A percentile compares a stretch with the other conserved stretches of the same genome.
These are phyloP conservation scores for Rhea americana DNA, from an alignment of 2,113 vertebrate species.

Conservation along the genomic window DNA sequence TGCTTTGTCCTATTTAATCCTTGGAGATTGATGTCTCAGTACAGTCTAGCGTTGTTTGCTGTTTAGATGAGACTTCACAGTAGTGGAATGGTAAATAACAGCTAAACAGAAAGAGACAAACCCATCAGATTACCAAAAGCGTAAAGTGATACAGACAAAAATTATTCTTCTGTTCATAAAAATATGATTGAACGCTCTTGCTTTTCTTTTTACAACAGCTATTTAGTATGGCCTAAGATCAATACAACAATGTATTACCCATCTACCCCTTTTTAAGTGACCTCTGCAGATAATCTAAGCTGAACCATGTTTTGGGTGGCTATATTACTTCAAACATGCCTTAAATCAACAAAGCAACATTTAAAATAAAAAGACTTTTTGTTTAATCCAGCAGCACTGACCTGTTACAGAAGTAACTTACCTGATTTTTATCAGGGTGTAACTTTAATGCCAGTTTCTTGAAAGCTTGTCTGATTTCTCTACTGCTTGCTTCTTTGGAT, in stretches of 20 bases:
- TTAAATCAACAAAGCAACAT: neutral
- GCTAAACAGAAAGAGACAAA: neutral
- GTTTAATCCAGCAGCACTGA: neutral
- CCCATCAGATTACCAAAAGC: neutral
- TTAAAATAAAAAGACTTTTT: neutral
- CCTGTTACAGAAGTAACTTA: slow-evolving; percentile 70
- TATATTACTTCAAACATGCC: neutral
- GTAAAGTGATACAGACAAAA: rapidly evolving
- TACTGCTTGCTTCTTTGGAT: slow-evolving; percentile 88
- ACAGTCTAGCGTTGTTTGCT: neutral
- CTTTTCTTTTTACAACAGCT: neutral
- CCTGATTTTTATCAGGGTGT: slow-evolving; percentile 98
- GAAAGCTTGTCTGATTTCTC: slow-evolving; percentile 94
- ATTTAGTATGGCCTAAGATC: neutral
- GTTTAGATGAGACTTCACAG: neutral
- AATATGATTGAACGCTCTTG: neutral
- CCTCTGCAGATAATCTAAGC: neutral
- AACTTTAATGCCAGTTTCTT: slow-evolving; percentile 95
- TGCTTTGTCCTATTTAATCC: neutral
- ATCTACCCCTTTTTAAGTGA: neutral
- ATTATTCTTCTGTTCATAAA: neutral
- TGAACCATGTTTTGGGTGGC: neutral
- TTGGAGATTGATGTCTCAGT: neutral
- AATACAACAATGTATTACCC: rapidly evolving
- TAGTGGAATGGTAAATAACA: neutral